phyloP scores from a whole-genome alignment of 2,113 vertebrate species.

The Jaculus jaculus region DNA sequence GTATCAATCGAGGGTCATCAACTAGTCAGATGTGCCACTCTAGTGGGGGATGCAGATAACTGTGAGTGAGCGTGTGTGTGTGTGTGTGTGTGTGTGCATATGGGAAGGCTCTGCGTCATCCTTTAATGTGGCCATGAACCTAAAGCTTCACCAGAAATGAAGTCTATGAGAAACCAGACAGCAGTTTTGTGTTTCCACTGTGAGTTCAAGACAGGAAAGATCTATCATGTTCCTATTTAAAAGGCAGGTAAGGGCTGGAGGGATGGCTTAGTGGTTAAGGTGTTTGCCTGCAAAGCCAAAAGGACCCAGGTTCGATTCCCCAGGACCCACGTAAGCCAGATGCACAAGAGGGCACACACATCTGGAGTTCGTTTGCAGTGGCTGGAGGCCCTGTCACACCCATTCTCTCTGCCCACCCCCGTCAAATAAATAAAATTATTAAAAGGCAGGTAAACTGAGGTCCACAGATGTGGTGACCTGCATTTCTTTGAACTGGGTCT shows the following conservation, averaged over 20 bases:
- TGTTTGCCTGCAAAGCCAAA: no score
- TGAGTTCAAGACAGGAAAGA: neutral
- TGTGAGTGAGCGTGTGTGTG: neutral
- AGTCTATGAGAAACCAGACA: neutral
- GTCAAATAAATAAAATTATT: no score
- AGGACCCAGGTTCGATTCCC: no score
- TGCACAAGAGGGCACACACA: no score
- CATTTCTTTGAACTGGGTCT: neutral
- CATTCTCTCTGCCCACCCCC: no score
- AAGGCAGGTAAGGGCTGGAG: neutral
- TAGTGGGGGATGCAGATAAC: neutral
- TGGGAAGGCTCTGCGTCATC: neutral
- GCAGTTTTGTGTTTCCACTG: no score
- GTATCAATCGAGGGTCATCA: neutral
- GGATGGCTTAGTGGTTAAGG: no score
- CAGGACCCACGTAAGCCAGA: no score
- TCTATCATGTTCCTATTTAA: neutral
- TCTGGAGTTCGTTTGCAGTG: no score
- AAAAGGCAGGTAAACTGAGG: neutral
- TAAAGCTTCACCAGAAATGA: neutral
- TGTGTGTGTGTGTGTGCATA: neutral
- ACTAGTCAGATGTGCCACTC: neutral
- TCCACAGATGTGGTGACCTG: neutral
- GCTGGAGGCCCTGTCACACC: no score
- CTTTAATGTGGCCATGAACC: neutral